Evolutionary conservation across 2,797 vertebrate genomes (phyloP), one percentile per base, ranked within the genome.

Genomic region (Mareca strepera): DNA sequence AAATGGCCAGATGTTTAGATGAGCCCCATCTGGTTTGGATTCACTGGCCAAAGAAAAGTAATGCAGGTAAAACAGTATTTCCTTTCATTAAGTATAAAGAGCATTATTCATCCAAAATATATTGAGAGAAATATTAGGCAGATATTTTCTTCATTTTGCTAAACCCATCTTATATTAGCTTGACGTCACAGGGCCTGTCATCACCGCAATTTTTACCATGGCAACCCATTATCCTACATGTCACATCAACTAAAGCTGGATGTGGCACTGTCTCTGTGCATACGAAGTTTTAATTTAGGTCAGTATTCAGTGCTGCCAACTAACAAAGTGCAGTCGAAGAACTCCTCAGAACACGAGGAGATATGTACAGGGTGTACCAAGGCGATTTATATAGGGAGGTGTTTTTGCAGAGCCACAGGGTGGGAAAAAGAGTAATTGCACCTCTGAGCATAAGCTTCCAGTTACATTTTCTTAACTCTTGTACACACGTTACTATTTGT

Each of bases 271-370:
- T 96, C 90, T 88, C 84, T 93, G 48, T 95, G 92, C 97, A 97
- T 96, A 89, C 86, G 69, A 97, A 92, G 76, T 88, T 97, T 96
- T 97, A 96, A 98, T 98, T 98, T 98, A 97, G 96, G 86, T 77
- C 91, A 92, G 70, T 35, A 64, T 53, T 93, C 91, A 86, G 78
- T 37, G 35, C 91, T 96, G 88, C 86, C 90, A 92, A 94, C 55
- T 74, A 79, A 81, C 88, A 56, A 96, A 96, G 55, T 43, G 66
- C 66, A 75, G 58, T 31, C 73, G 69, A 63, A 81, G 26, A 83
- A 77, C 0, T 29, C 35, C 43, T 52, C 28, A 17, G 74, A 91
- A 74, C 58, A 86, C 53, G 28, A 82, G 56, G 29, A 86, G 69
- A 92, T 16, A 17, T 1, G 77, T 20, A 82, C 80, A 84, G 46